Percentiles rank a stretch among this genome's conserved stretches.
These are phyloP conservation scores for Channa striata DNA, from an alignment of 2,797 vertebrate species.

Conservation along the genomic window DNA sequence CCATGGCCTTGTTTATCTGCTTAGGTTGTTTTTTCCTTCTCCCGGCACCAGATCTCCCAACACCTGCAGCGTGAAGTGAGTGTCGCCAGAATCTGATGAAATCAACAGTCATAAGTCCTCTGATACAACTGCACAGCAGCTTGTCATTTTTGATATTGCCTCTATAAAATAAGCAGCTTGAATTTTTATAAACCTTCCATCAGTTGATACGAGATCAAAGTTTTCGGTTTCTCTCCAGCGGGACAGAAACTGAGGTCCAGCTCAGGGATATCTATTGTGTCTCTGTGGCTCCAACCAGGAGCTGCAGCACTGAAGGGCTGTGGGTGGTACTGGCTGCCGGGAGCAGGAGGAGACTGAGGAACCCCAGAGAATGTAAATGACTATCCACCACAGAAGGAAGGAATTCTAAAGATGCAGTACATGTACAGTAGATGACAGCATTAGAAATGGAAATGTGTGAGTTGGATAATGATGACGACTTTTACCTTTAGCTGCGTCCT, in stretches of 20 bases:
- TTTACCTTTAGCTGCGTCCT: too few species aligned
- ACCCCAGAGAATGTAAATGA: too few species aligned
- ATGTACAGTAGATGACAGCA: too few species aligned
- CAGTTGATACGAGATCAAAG: not conserved
- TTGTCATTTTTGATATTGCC: constrained; percentile 13
- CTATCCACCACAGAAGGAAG: too few species aligned
- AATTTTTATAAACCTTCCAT: not conserved
- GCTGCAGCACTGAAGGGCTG: not conserved
- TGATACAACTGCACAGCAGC: not conserved
- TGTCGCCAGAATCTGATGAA: constrained; percentile 31
- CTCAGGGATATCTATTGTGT: not conserved
- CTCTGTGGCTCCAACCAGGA: not conserved
- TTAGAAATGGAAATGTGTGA: too few species aligned
- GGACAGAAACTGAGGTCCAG: not conserved
- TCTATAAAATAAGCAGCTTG: not conserved
- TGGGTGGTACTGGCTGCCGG: not conserved
- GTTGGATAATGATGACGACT: too few species aligned
- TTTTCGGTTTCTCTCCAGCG: not conserved
- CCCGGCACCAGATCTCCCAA: too few species aligned
- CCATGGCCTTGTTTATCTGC: too few species aligned
- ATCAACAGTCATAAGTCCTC: constrained; percentile 26
- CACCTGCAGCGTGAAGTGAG: too few species aligned
- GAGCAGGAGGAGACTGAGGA: not conserved
- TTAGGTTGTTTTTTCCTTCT: too few species aligned
- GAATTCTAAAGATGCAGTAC: too few species aligned